Percentiles rank a stretch among this genome's conserved stretches.
Evolutionary conservation across 2,113 vertebrate species (phyloP).

Genomic region (Cyprinodon tularosa): DNA sequence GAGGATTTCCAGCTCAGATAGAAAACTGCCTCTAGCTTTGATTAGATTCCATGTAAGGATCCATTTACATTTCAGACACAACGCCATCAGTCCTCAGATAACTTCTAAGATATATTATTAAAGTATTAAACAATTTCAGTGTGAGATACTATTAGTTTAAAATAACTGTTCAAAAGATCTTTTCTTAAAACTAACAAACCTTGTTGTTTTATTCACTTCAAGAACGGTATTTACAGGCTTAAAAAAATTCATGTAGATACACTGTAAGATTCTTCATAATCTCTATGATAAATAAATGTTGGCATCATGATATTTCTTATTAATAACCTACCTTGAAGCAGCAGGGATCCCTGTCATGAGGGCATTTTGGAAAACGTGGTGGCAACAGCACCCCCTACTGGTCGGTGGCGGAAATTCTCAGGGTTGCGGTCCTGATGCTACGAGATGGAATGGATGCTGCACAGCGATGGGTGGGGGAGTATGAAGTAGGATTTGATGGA

Average conservation of each 20-base stretch:
- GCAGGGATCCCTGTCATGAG: constrained; percentile 23
- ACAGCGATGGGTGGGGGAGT: constrained; percentile 51
- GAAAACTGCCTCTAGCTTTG: constrained; percentile 20
- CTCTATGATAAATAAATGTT: constrained; percentile 21
- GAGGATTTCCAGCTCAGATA: constrained; percentile 7
- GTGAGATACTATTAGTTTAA: neutral
- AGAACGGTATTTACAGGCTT: constrained; percentile 9
- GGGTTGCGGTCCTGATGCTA: constrained; percentile 82
- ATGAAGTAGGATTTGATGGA: constrained; percentile 61
- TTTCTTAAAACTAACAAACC: constrained; percentile 5
- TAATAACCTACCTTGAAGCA: constrained; percentile 29
- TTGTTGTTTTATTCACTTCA: constrained; percentile 17
- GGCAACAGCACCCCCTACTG: constrained; percentile 72
- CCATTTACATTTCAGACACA: constrained; percentile 7
- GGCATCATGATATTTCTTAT: constrained; percentile 34
- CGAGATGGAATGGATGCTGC: constrained; percentile 59
- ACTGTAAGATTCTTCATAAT: constrained; percentile 8
- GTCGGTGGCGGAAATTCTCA: neutral
- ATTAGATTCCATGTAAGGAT: constrained; percentile 14
- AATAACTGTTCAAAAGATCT: neutral
- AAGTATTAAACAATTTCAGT: neutral
- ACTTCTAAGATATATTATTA: constrained; percentile 4
- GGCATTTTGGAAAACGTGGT: constrained; percentile 6
- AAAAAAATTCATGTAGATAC: constrained; percentile 5
- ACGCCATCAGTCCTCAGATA: constrained; percentile 10